These are phyloP conservation scores for Porites divaricata DNA, from an alignment of 92 coral and sea anemone genomes.

Conservation along the genomic window DNA sequence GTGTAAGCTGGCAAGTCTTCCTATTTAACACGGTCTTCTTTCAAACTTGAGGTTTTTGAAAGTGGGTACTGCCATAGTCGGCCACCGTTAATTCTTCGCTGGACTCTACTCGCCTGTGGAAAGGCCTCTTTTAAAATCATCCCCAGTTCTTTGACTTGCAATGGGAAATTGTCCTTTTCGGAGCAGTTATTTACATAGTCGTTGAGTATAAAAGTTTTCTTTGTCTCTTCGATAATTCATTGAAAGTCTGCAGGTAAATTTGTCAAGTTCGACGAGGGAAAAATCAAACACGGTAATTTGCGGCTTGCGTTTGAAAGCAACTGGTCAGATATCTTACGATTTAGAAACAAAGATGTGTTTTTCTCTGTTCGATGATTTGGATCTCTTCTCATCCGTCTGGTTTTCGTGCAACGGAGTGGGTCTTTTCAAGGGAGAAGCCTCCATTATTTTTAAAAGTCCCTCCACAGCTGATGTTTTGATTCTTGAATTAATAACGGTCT, in stretches of 20 bases:
- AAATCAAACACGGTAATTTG: no score
- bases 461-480: no score
- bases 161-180: neutral
- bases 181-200: neutral
- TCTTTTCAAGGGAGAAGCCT: no score
- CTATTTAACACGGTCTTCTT: neutral
- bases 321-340: no score
- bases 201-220: neutral
- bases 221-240: neutral
- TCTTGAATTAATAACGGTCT: no score
- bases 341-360: no score
- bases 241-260: neutral
- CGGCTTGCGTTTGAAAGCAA: no score
- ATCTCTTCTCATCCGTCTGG: no score
- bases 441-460: no score
- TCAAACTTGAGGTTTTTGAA: neutral
- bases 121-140: neutral
- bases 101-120: neutral
- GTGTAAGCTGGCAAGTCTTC: neutral
- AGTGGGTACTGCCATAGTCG: neutral
- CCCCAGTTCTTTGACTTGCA: neutral
- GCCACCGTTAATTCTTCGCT: neutral
- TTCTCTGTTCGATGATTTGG: no score
- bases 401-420: no score
- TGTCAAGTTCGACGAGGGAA: no score